These are phyloP conservation scores for Pedionomus torquatus DNA, from an alignment of 2,113 vertebrate species.

Conservation along the genomic window DNA sequence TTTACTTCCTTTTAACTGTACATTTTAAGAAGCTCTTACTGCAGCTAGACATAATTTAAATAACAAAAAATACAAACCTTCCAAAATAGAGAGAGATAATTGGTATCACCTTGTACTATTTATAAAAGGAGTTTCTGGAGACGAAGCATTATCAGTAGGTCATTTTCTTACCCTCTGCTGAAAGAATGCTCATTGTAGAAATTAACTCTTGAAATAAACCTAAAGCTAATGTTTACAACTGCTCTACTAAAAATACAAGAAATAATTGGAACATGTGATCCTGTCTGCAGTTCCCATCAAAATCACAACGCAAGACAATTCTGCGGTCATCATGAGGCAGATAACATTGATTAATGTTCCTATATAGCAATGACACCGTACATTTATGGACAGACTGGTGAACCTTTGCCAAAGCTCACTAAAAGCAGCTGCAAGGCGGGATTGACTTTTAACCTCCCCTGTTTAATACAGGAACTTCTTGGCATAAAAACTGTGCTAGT, in stretches of 20 bases:
- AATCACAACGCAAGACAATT: conserved; percentile 42
- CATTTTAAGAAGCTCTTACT: background rate
- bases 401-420: conserved; percentile 63
- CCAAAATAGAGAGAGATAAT: background rate
- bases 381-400: conserved; percentile 55
- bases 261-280: background rate
- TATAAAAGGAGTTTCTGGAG: background rate
- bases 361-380: background rate
- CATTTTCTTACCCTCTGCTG: background rate
- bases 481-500: conserved; percentile 65
- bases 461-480: conserved; percentile 69
- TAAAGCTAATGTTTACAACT: background rate
- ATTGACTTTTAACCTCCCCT: conserved; percentile 74
- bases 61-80: background rate
- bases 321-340: background rate
- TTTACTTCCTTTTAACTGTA: background rate
- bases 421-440: conserved; percentile 75
- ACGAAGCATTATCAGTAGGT: background rate
- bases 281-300: conserved; percentile 7
- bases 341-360: conserved; percentile 56
- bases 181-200: background rate
- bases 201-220: conserved; percentile 7
- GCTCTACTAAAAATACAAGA: background rate
- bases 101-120: background rate
- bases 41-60: background rate